phyloP scores from a whole-genome alignment of 2,113 vertebrate genomes.

The Forbesichthys agassizii region DNA sequence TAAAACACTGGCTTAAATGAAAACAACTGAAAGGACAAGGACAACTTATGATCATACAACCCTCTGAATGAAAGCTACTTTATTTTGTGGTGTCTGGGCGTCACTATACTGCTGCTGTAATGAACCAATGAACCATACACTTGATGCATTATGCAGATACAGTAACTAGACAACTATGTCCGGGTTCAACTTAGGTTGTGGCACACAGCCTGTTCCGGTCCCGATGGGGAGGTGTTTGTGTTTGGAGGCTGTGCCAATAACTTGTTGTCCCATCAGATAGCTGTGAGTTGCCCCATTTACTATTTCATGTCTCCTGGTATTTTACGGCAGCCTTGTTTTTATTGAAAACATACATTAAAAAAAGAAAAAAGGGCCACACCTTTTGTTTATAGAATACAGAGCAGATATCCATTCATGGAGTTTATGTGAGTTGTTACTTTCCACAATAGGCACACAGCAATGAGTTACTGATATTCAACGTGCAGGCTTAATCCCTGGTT shows the following conservation, averaged over 20 bases:
- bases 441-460: slow-evolving; percentile 89
- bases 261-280: slow-evolving; percentile 87
- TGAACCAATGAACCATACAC: too few relatives aligned
- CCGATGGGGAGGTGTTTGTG: slow-evolving; percentile 93
- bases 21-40: too few relatives aligned
- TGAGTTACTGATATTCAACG: slow-evolving; percentile 87
- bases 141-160: not conserved
- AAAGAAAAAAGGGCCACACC: too few relatives aligned
- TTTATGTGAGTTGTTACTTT: not conserved
- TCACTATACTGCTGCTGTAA: too few relatives aligned
- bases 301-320: not conserved
- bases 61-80: too few relatives aligned
- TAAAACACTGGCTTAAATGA: too few relatives aligned
- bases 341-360: too few relatives aligned
- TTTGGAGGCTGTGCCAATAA: slow-evolving; percentile 99
- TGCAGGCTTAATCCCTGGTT: slow-evolving; percentile 91
- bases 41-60: too few relatives aligned
- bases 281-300: slow-evolving; percentile 77
- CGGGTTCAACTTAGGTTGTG: slow-evolving; percentile 80
- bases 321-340: too few relatives aligned
- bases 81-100: too few relatives aligned
- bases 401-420: too few relatives aligned
- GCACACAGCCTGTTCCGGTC: slow-evolving; percentile 92
- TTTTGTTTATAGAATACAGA: too few relatives aligned
- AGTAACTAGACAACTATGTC: not conserved